Conservation (phyloP, 2,113 vertebrate genomes). For the Tenebrosternarchus preto region DNA sequence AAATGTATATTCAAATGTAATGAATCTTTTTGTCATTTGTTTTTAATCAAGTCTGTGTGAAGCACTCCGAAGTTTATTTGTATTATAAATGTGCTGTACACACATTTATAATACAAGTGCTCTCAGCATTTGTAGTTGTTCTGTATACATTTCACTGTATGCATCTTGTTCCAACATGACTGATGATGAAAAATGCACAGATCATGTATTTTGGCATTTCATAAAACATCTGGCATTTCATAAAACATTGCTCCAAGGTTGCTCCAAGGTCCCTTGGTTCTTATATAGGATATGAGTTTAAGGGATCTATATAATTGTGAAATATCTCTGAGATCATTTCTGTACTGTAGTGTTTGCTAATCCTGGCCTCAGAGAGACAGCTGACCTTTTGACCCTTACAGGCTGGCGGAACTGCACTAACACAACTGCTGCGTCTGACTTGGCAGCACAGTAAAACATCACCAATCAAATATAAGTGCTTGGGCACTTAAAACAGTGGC, state of each 20-base stretch:
- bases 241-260: background rate
- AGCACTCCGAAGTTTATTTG: too few relatives aligned
- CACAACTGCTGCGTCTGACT: conserved; percentile 26
- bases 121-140: too few relatives aligned
- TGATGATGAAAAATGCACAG: background rate
- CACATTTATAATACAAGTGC: too few relatives aligned
- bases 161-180: background rate
- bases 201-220: too few relatives aligned
- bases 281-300: background rate
- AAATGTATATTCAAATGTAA: too few relatives aligned
- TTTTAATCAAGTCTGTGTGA: too few relatives aligned
- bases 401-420: background rate
- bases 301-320: background rate
- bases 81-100: too few relatives aligned
- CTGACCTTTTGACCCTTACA: conserved; percentile 22
- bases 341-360: background rate
- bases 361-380: conserved; percentile 5
- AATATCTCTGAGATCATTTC: background rate
- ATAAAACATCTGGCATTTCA: background rate
- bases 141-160: conserved; percentile 2
- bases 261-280: conserved; percentile 14
- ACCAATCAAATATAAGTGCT: conserved; percentile 36
- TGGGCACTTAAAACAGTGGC: conserved; percentile 40
- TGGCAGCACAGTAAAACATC: conserved; percentile 25
- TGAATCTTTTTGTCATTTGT: too few relatives aligned